Base-by-base conservation (phyloP, 2,113 vertebrate genomes). In the Corythoichthys intestinalis region DNA sequence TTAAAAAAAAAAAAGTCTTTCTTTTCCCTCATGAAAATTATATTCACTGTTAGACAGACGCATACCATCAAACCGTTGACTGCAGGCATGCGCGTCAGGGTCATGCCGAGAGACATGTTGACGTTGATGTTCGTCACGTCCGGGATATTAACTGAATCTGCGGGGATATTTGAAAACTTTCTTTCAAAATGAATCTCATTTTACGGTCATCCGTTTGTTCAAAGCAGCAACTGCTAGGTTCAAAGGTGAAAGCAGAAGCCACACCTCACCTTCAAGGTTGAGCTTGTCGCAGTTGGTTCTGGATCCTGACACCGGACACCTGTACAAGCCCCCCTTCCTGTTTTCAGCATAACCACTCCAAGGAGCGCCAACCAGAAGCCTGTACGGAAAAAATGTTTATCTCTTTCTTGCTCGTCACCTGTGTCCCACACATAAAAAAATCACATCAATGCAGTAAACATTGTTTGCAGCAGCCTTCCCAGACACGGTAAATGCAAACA, bases 261-360 rank as follows among this genome's bases (percentile, higher is more conserved):
- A 67, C 28, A 53, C 74, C 84, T 72, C 90, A 97, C 95, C 89
- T 90, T 94, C 90, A 28, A 98, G 80, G 67, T 94, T 91, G 73
- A 98, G 81, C 69, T 92, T 95, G 71, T 93, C 85, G 68, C 96
- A 98, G 3, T 60, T 89, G 48, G 72, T 84, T 70, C 62, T 80
- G 62, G 90, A 69, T 0, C 68, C 80, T 38, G 71, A 79, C 49
- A 96, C 74, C 17, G 88, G 92, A 87, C 96, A 98, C 17, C 90
- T 94, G 72, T 96, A 97, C 66, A 98, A 85, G 76, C 96, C 95
- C 57, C 96, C 96, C 82, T 91, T 95, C 83, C 91, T 93, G 82
- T 96, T 95, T 44, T 53, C n/a, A 0, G 83, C 90, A 86, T 89
- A 95, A 2, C 94, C 94, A 65, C 93, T 95, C 95, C 95, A 96